These are phyloP conservation scores for Papilio gigon DNA, from an alignment of 2,888 invertebrate genomes.

Conservation along the genomic window DNA sequence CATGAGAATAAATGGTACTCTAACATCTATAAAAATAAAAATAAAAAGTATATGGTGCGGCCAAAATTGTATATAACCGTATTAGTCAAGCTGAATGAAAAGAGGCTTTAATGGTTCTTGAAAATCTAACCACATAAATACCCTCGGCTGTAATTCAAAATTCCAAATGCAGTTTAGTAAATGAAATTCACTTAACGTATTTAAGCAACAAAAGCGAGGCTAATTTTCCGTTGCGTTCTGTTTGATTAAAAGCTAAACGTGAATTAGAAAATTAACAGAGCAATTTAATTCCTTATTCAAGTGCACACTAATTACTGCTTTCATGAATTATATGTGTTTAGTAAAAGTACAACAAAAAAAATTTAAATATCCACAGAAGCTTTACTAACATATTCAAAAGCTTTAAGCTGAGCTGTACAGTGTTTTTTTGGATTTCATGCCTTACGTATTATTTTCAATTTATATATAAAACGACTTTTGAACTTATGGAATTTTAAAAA, in stretches of 20 bases:
- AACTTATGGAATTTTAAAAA: no score
- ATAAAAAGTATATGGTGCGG: not conserved
- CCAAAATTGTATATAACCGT: not conserved
- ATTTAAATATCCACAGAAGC: not conserved
- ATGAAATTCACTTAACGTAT: conserved; percentile 33
- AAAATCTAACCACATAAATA: not conserved
- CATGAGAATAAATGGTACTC: no score
- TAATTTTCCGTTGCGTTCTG: conserved; percentile 2
- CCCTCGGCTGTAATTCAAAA: conserved; percentile 6
- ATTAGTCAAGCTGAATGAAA: not conserved
- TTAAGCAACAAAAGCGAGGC: conserved; percentile 26
- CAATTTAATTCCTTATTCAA: conserved; percentile 10
- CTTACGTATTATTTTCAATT: not conserved
- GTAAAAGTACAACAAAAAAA: not conserved
- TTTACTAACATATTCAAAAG: not conserved
- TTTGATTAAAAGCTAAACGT: conserved; percentile 14
- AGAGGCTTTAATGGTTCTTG: not conserved
- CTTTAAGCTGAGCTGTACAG: not conserved
- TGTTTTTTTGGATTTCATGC: not conserved
- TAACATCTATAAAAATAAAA: no score
- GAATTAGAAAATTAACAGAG: conserved; percentile 8
- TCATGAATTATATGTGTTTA: not conserved
- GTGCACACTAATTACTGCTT: conserved; percentile 9
- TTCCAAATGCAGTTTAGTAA: conserved; percentile 43
- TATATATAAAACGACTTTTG: no score